Percentiles rank a stretch among this genome's conserved stretches.
Conservation (phyloP, 2,888 invertebrate genomes). For the Ecdyonurus torrentis region DNA sequence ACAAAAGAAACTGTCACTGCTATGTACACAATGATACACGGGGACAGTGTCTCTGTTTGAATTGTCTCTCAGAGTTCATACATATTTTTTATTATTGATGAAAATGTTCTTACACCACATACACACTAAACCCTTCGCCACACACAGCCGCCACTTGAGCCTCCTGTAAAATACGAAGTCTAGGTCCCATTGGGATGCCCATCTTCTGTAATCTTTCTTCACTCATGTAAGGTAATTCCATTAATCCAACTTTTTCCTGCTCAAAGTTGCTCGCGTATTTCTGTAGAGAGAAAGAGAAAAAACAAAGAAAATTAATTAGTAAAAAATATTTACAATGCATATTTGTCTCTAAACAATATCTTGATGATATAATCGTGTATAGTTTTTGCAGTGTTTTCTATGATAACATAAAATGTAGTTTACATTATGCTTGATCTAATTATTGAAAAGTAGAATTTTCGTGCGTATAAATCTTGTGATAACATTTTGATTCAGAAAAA, state of each 20-base stretch:
- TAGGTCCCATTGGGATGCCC: slow-evolving; percentile 79
- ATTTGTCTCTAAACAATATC: too few relatives aligned
- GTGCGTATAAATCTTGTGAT: too few relatives aligned
- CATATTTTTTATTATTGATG: too few relatives aligned
- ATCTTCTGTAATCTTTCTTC: slow-evolving; percentile 75
- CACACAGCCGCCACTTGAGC: slow-evolving; percentile 45
- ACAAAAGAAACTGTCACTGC: not conserved
- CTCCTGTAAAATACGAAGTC: slow-evolving; percentile 75
- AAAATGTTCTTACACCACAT: slow-evolving; percentile 30
- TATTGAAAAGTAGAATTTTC: too few relatives aligned
- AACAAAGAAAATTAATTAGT: too few relatives aligned
- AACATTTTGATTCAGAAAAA: too few relatives aligned
- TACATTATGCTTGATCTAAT: too few relatives aligned
- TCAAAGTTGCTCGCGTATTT: slow-evolving; percentile 74
- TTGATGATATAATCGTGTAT: too few relatives aligned
- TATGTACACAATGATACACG: not conserved
- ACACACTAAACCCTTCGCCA: slow-evolving; percentile 34
- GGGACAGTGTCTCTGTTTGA: not conserved
- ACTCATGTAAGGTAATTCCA: slow-evolving; percentile 77
- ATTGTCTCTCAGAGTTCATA: not conserved
- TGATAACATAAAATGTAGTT: too few relatives aligned
- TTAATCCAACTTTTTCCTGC: slow-evolving; percentile 73
- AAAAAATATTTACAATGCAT: too few relatives aligned
- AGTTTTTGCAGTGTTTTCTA: too few relatives aligned
- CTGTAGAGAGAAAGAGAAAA: too few relatives aligned